A percentile compares a stretch with the other conserved stretches of the same genome.
phyloP scores from a whole-genome alignment of 2,113 vertebrate genomes.

The Notarius lentiginosus region DNA sequence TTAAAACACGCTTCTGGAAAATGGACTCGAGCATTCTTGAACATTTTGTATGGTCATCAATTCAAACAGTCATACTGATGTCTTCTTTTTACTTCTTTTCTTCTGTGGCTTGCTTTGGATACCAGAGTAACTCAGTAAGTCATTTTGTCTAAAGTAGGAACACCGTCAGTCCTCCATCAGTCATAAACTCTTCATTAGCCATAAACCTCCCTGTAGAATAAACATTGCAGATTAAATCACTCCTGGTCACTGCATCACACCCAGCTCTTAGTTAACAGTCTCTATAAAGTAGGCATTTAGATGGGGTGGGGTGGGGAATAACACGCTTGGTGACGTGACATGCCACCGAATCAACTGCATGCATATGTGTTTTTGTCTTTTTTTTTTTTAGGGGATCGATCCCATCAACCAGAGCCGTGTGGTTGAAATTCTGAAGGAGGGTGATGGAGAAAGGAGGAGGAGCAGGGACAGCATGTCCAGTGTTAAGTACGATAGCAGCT shows the following conservation, averaged over 20 bases:
- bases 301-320: neutral
- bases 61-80: constrained; percentile 57
- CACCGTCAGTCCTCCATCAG: neutral
- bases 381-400: constrained; percentile 84
- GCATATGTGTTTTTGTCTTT: constrained; percentile 15
- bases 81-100: constrained; percentile 45
- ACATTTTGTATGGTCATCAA: neutral
- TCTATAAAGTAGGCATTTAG: neutral
- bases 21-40: neutral
- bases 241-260: constrained; percentile 1
- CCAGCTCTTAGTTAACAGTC: neutral
- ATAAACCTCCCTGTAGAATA: neutral
- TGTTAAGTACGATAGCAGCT: constrained; percentile 91
- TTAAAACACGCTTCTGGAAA: neutral
- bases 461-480: constrained; percentile 81
- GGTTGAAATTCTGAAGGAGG: constrained; percentile 93
- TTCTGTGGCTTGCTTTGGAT: constrained; percentile 67
- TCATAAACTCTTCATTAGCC: neutral
- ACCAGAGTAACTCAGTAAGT: constrained; percentile 80
- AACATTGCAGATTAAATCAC: neutral
- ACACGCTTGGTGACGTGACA: neutral
- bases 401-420: constrained; percentile 92
- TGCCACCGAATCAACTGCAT: neutral
- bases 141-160: constrained; percentile 48
- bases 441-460: constrained; percentile 79